phyloP scores from a whole-genome alignment of 2,113 vertebrate genomes.

The Phalacrocorax aristotelis region DNA sequence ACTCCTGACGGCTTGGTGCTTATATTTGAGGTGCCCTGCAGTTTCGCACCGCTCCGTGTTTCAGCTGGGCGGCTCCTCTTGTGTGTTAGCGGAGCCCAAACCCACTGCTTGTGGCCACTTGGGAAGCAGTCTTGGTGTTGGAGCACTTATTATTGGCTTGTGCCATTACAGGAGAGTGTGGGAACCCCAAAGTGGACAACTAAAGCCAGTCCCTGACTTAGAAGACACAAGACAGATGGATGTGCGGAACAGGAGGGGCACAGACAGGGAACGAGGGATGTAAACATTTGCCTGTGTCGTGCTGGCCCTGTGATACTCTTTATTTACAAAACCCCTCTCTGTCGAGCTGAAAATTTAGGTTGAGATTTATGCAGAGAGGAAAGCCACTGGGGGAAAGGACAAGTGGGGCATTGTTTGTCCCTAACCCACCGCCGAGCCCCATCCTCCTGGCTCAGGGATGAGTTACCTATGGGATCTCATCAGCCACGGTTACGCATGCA shows the following conservation, averaged over 20 bases:
- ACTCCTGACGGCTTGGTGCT: background rate
- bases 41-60: background rate
- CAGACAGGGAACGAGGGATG: background rate
- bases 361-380: background rate
- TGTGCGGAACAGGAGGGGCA: background rate
- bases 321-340: background rate
- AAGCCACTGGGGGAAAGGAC: background rate
- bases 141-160: background rate
- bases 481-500: fast-evolving
- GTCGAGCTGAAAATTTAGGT: background rate
- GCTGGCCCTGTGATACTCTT: background rate
- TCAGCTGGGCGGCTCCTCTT: background rate
- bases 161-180: background rate
- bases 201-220: background rate
- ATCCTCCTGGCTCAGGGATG: background rate
- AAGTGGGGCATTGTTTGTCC: background rate
- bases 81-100: background rate
- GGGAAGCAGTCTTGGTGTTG: fast-evolving
- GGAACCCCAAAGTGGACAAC: background rate
- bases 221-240: background rate
- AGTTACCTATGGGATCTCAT: background rate
- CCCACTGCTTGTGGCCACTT: fast-evolving
- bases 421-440: background rate
- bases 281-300: background rate
- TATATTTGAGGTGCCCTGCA: background rate